Percentiles rank a stretch among this genome's conserved stretches.
Evolutionary conservation across 2,888 invertebrate species (phyloP).

Genomic region (Pyralis farinalis): DNA sequence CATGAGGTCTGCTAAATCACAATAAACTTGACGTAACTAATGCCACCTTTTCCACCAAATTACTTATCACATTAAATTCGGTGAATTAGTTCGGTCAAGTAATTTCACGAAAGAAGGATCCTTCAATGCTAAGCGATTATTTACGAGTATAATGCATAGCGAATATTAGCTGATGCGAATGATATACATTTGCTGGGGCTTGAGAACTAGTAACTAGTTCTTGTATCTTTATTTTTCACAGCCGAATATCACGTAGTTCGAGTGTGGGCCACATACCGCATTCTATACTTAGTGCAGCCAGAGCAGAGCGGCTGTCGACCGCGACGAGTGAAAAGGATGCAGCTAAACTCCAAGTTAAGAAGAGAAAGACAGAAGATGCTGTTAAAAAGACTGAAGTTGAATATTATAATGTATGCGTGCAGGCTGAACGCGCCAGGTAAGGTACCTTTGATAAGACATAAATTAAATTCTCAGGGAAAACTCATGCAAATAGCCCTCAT

Average conservation of each 20-base stretch:
- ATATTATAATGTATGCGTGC: conserved; percentile 94
- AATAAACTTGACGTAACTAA: conserved; percentile 31
- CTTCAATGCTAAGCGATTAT: conserved; percentile 45
- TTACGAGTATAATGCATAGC: conserved; percentile 24
- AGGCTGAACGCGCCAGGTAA: conserved; percentile 93
- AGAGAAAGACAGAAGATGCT: conserved; percentile 93
- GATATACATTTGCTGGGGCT: conserved; percentile 2
- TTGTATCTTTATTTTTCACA: conserved; percentile 31
- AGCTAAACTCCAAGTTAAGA: conserved; percentile 91
- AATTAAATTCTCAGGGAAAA: too few relatives aligned
- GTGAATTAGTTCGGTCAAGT: conserved; percentile 29
- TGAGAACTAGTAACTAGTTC: not conserved
- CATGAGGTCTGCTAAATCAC: conserved; percentile 56
- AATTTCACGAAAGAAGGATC: conserved; percentile 47
- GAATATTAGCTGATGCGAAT: conserved; percentile 38
- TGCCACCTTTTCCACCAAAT: conserved; percentile 21
- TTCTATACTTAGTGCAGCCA: conserved; percentile 65
- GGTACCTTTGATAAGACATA: not conserved
- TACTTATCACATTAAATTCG: conserved; percentile 2
- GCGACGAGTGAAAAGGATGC: conserved; percentile 81
- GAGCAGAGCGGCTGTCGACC: conserved; percentile 55
- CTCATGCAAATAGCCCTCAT: too few relatives aligned
- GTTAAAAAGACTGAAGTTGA: conserved; percentile 96
- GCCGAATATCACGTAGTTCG: conserved; percentile 75
- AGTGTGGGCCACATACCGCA: conserved; percentile 81